Percentiles rank a stretch among this genome's conserved stretches.
phyloP scores from a whole-genome alignment of 2,113 vertebrate genomes.

The Chionomys nivalis region DNA sequence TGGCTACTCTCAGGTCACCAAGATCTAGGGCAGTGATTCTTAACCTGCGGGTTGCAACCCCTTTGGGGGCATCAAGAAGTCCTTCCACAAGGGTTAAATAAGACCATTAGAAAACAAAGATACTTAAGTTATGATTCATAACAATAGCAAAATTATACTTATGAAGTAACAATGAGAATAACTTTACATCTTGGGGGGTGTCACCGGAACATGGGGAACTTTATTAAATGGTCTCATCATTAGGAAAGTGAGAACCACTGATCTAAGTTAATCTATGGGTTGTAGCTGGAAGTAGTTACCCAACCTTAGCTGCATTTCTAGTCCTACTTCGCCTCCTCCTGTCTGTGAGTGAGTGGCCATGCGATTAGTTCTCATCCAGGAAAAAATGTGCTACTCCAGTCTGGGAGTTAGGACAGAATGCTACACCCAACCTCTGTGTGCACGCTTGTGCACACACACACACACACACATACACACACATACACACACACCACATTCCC shows the following conservation, averaged over 20 bases:
- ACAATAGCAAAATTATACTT: not conserved
- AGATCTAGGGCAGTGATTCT: not conserved
- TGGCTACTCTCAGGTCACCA: no score
- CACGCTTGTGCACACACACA: no score
- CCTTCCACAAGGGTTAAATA: not conserved
- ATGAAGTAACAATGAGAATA: not conserved
- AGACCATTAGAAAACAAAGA: not conserved
- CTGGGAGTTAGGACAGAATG: not conserved
- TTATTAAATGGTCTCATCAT: not conserved
- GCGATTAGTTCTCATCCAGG: not conserved
- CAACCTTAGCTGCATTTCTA: not conserved
- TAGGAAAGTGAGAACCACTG: not conserved
- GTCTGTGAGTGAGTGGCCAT: rapidly evolving
- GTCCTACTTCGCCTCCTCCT: not conserved
- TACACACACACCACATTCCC: no score
- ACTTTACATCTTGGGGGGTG: not conserved
- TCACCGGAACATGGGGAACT: not conserved
- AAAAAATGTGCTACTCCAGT: not conserved
- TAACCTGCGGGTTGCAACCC: not conserved
- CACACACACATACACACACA: no score
- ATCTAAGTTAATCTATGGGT: rapidly evolving
- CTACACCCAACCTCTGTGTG: not conserved
- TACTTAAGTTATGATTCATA: not conserved
- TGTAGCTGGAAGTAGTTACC: not conserved
- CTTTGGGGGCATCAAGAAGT: not conserved